Conservation (phyloP, 64 coral and sea anemone species). For the Actinia equina region DNA sequence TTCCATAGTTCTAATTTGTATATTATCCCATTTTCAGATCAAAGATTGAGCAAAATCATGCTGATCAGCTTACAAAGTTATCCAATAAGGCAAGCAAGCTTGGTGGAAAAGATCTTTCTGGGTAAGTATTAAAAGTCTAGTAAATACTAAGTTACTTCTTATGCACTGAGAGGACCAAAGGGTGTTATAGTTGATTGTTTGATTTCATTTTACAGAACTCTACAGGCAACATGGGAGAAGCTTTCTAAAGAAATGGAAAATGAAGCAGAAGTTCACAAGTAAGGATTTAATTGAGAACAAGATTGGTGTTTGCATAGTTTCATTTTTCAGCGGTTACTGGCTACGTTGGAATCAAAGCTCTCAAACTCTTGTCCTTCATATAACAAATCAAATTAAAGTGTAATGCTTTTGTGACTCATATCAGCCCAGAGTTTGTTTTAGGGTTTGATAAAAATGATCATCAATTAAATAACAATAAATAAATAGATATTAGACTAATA, state of each 20-base stretch:
- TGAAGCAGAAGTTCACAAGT: conserved; percentile 95
- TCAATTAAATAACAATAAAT: no score
- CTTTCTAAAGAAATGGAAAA: conserved; percentile 85
- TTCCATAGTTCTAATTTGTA: no score
- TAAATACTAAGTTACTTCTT: not conserved
- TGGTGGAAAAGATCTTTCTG: conserved; percentile 74
- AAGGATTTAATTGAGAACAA: not conserved
- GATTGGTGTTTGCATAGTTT: no score
- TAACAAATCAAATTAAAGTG: no score
- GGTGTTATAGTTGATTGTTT: not conserved
- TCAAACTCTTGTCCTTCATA: no score
- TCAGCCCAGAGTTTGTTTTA: no score
- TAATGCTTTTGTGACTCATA: no score
- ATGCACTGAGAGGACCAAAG: not conserved
- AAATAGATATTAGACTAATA: no score
- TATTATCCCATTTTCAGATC: conserved; percentile 6
- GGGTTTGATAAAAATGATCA: no score
- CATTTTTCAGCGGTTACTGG: no score
- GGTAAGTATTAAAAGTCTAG: conserved; percentile 40
- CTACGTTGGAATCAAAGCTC: no score
- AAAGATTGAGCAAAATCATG: conserved; percentile 94
- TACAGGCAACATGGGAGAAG: conserved; percentile 85
- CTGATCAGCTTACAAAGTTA: conserved; percentile 78
- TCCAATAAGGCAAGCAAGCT: conserved; percentile 80
- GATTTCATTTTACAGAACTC: conserved; percentile 38